Evolutionary conservation across 2,888 invertebrate genomes (phyloP).

Genomic region (Drosophila greeni): DNA sequence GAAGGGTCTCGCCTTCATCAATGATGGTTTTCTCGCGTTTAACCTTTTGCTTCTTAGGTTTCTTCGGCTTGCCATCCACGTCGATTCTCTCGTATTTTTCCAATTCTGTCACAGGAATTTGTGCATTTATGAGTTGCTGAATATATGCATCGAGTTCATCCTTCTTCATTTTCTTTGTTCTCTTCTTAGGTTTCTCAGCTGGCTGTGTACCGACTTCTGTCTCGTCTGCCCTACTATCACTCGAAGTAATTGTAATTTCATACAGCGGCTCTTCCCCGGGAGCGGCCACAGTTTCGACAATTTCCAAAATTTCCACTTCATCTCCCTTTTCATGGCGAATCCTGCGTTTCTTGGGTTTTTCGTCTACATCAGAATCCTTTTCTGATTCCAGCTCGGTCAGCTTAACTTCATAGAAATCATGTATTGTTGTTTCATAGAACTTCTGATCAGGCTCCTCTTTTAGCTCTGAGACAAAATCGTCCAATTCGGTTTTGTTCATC

Average conservation of each 20-base stretch:
- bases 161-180: conserved; percentile 72
- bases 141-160: conserved; percentile 77
- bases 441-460: conserved; percentile 62
- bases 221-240: conserved; percentile 65
- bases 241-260: conserved; percentile 78
- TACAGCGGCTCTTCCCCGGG: conserved; percentile 78
- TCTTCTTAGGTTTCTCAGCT: conserved; percentile 64
- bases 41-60: conserved; percentile 66
- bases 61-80: conserved; percentile 74
- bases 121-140: conserved; percentile 75
- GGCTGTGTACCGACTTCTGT: conserved; percentile 22
- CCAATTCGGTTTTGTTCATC: conserved; percentile 68
- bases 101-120: conserved; percentile 78
- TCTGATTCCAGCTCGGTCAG: conserved; percentile 75
- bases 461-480: conserved; percentile 71
- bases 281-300: conserved; percentile 70
- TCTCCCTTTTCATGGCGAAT: conserved; percentile 77
- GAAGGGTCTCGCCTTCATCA: conserved; percentile 57
- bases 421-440: conserved; percentile 45
- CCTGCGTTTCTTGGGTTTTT: conserved; percentile 74
- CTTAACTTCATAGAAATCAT: conserved; percentile 69
- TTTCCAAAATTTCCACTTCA: conserved; percentile 79
- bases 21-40: conserved; percentile 44
- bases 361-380: conserved; percentile 56
- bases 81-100: conserved; percentile 79